Evolutionary conservation across 92 coral and sea anemone species (phyloP).

Genomic region (Porites rus): DNA sequence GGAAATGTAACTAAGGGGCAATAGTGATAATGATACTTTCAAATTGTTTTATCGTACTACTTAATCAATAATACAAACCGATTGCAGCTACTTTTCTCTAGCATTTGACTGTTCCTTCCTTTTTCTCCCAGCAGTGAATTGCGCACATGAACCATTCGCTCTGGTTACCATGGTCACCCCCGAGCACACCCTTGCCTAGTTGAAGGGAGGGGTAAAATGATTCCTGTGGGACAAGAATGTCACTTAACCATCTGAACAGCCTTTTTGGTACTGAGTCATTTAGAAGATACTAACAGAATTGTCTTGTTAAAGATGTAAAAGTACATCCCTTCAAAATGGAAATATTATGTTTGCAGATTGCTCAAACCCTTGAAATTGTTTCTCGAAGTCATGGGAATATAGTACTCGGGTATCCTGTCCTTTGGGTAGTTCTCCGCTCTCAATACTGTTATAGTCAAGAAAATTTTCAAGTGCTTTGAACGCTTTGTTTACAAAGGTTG

Average conservation of each 20-base stretch:
- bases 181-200: neutral
- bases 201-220: conserved; percentile 19
- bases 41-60: too few relatives aligned
- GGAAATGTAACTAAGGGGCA: too few relatives aligned
- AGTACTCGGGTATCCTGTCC: neutral
- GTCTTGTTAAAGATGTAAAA: neutral
- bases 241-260: conserved; percentile 1
- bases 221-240: conserved; percentile 3
- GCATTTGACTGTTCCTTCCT: neutral
- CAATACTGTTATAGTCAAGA: neutral
- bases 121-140: neutral
- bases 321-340: conserved; percentile 3
- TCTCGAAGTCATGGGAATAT: neutral
- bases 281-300: neutral
- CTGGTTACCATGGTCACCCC: conserved; percentile 1
- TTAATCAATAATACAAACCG: conserved; percentile 23
- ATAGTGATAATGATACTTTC: too few relatives aligned
- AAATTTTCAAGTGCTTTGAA: neutral
- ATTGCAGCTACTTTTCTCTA: conserved; percentile 11
- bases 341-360: conserved; percentile 11
- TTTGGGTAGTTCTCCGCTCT: conserved; percentile 1
- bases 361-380: neutral
- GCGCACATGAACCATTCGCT: conserved; percentile 12
- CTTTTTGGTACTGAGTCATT: neutral
- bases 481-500: conserved; percentile 13